Conservation (phyloP, 2,888 invertebrate genomes). For the Noctua comes region DNA sequence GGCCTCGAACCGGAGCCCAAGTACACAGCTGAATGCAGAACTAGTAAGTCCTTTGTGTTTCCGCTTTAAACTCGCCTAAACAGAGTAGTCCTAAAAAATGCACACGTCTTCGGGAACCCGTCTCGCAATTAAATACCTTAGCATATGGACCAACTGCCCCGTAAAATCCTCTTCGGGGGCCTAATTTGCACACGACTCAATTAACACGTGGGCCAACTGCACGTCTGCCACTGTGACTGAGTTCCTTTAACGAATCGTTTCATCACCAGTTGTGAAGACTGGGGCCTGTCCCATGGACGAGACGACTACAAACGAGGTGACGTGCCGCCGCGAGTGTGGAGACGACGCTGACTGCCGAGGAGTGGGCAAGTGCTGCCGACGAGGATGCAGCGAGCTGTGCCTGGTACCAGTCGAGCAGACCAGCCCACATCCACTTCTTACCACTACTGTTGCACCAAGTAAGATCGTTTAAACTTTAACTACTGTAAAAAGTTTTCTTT, state of each 20-base stretch:
- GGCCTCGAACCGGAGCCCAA: constrained; percentile 75
- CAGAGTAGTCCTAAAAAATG: neutral
- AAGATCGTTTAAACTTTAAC: neutral
- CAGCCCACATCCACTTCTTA: constrained; percentile 53
- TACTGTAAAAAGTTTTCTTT: neutral
- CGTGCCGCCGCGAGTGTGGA: constrained; percentile 93
- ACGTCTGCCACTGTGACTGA: neutral
- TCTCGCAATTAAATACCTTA: neutral
- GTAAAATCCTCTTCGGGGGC: neutral
- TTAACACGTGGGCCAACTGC: neutral
- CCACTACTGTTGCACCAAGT: constrained; percentile 76
- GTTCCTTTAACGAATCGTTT: constrained; percentile 6
- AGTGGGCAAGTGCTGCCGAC: constrained; percentile 95
- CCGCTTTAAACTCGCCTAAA: neutral
- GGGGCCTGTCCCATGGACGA: constrained; percentile 76
- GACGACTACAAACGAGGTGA: constrained; percentile 62
- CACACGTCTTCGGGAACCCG: neutral
- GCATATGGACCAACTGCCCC: neutral
- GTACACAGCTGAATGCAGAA: constrained; percentile 92
- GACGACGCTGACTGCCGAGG: constrained; percentile 95
- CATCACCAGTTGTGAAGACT: constrained; percentile 90
- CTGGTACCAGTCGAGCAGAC: constrained; percentile 74
- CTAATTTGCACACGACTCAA: neutral
- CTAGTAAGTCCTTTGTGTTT: constrained; percentile 85
- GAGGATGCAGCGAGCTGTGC: constrained; percentile 94